Evolutionary conservation across 2,888 invertebrate species (phyloP), one percentile per base, ranked within the genome.

Genomic region (Cinara cedri): DNA sequence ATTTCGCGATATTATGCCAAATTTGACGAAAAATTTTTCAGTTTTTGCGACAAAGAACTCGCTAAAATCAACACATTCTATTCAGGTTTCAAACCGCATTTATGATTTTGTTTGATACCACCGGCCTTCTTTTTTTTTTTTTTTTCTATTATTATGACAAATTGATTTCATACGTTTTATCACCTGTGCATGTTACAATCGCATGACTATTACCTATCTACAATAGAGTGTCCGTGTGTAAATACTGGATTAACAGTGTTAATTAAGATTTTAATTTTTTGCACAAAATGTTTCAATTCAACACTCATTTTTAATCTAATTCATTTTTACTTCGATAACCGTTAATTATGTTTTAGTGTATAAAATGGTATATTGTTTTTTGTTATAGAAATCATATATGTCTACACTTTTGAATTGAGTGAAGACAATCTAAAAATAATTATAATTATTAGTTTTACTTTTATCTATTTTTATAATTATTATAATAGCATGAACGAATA

Each of bases 51-150:
- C 86, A 93, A 93, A 85, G 98, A 98, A 87, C 88, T 98, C 72
- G 93, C 94, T 83, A 98, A 98, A 88, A 98, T 98, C 83, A 98
- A 96, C 85, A 96, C 97, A 74, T 98, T 98, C 87, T 98, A 95
- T 86, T 94, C 96, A 85, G 94, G 94, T 94, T 70, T 70, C 66
- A 14, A 55, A 76, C 65, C 42, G 55, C 63, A 63, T 76, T 76
- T 66, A 75, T 13, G 54, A 78, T 78, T 46, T 46, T 21, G 70
- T 70, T 70, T 78, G 57, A 78, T 26, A 26, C 66, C 66, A 34
- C n/a, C 51, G 34, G 11, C 11, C 14, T 46, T n/a, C 46, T 46
- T 55, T 44, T 72, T 1, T 54, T 46, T n/a, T 13, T 16, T 3
- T 26, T 13, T 24, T 42, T 16, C 6, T n/a, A 51, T 49, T 16